Conservation (phyloP, 2,797 vertebrate genomes). For the Cyclopterus lumpus region DNA sequence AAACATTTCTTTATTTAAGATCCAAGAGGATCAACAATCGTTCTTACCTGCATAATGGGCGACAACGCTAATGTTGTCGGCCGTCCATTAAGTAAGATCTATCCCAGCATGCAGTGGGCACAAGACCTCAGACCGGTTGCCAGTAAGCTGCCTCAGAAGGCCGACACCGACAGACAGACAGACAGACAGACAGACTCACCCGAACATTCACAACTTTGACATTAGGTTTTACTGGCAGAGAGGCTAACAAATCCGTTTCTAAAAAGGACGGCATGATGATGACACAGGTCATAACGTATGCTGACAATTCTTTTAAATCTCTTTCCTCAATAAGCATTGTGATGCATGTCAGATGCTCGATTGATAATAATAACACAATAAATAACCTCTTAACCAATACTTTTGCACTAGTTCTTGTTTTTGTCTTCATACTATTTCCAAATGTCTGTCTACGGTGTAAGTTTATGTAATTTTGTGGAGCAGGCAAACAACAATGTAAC, state of each 20-base stretch:
- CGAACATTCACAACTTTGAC: background rate
- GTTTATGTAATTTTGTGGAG: background rate
- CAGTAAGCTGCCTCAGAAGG: conserved; percentile 10
- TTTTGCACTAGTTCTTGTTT: background rate
- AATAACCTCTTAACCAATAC: background rate
- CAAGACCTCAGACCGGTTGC: conserved; percentile 10
- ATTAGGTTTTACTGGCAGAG: background rate
- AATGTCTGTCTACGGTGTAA: background rate
- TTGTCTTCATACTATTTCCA: background rate
- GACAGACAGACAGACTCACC: conserved; percentile 20
- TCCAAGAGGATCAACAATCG: background rate
- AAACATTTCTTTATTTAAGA: background rate
- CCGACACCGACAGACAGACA: conserved; percentile 21
- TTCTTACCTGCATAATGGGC: background rate
- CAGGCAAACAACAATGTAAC: background rate
- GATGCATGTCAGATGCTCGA: background rate
- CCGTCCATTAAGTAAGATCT: conserved; percentile 2
- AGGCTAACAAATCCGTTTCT: background rate
- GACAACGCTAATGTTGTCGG: background rate
- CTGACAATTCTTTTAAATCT: background rate
- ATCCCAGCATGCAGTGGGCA: conserved; percentile 23
- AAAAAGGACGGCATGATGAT: background rate
- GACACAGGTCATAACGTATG: conserved; percentile 3
- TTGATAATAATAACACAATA: background rate
- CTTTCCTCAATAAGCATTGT: background rate